Conservation (phyloP, 2,113 vertebrate genomes). For the Oostethus manadensis region DNA sequence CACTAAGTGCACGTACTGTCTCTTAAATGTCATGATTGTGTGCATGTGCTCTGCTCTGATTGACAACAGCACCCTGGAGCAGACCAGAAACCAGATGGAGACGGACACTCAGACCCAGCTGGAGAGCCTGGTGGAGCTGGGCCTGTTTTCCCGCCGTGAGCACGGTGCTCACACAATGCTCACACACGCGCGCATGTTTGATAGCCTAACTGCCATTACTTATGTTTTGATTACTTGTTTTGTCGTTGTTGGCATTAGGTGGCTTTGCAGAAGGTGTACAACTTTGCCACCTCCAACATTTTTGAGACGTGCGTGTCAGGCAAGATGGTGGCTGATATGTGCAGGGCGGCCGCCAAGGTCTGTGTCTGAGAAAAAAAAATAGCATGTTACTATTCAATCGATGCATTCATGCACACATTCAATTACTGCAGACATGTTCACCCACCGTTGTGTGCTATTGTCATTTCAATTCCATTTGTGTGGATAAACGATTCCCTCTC, state of each 20-base stretch:
- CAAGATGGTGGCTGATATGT: slow-evolving; percentile 96
- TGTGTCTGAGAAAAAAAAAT: background rate
- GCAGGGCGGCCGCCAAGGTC: slow-evolving; percentile 92
- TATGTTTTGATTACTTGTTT: background rate
- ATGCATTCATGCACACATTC: slow-evolving; percentile 1
- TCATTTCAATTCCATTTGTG: slow-evolving; percentile 6
- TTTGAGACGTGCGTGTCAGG: slow-evolving; percentile 98
- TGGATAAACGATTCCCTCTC: background rate
- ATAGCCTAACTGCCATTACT: background rate
- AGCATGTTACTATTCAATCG: background rate
- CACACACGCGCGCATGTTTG: slow-evolving; percentile 49
- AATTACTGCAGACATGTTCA: background rate
- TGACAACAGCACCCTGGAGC: slow-evolving; percentile 92
- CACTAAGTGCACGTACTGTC: no score
- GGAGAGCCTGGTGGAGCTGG: slow-evolving; percentile 93
- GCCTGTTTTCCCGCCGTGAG: slow-evolving; percentile 94
- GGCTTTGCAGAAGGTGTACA: slow-evolving; percentile 91
- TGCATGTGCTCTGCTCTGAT: slow-evolving; percentile 94
- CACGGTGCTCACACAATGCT: slow-evolving; percentile 94
- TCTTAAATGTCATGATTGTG: background rate
- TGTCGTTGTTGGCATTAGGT: slow-evolving; percentile 64
- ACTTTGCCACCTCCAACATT: slow-evolving; percentile 90
- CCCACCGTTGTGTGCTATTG: background rate
- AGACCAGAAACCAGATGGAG: slow-evolving; percentile 94
- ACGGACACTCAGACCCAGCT: slow-evolving; percentile 97